Percentiles rank a stretch among this genome's conserved stretches.
Conservation (phyloP, 2,113 vertebrate genomes). For the Gadus macrocephalus region DNA sequence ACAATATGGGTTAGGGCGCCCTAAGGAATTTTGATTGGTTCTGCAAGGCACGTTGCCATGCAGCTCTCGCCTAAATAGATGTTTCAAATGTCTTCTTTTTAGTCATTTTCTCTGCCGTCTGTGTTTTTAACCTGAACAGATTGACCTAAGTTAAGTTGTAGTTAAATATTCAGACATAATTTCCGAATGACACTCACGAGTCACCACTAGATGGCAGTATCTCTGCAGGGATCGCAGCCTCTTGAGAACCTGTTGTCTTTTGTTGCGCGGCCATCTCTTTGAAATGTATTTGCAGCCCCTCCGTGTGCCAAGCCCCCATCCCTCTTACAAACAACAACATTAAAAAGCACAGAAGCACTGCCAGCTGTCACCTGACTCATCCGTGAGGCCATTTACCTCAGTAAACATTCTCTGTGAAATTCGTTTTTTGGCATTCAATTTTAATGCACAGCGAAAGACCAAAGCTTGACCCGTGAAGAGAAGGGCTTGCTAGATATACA, state of each 20-base stretch:
- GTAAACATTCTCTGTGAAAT: constrained; percentile 8
- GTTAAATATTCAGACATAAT: too few relatives aligned
- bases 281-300: not conserved
- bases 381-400: not conserved
- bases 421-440: not conserved
- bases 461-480: constrained; percentile 3
- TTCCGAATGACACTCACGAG: too few relatives aligned
- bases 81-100: too few relatives aligned
- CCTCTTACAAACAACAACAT: not conserved
- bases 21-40: too few relatives aligned
- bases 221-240: not conserved
- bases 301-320: constrained; percentile 3
- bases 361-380: not conserved
- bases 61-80: too few relatives aligned
- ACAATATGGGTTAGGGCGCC: too few relatives aligned
- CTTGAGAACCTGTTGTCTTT: not conserved
- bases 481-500: not conserved
- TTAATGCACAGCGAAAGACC: not conserved
- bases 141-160: too few relatives aligned
- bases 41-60: too few relatives aligned
- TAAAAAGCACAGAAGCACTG: constrained; percentile 5
- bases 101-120: too few relatives aligned
- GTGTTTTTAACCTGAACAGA: too few relatives aligned
- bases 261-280: constrained; percentile 8
- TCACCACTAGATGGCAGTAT: constrained; percentile 40